These are phyloP conservation scores for Tigriopus californicus DNA, from an alignment of 2,888 invertebrate species.

Conservation along the genomic window DNA sequence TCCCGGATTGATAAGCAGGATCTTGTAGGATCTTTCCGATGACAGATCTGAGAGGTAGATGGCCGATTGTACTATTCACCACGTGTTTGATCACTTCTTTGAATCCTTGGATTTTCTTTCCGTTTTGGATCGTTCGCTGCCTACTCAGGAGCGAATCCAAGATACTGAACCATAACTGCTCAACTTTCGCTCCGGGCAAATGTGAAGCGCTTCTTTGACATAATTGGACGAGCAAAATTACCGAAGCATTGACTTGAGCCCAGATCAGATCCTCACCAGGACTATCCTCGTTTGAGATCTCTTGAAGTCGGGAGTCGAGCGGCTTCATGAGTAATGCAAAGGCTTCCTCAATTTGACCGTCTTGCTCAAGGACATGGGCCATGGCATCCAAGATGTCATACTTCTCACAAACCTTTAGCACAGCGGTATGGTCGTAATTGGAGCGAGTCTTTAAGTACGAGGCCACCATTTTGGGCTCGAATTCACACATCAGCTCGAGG, in stretches of 20 bases:
- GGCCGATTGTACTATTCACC: constrained; percentile 35
- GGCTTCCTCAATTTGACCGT: constrained; percentile 50
- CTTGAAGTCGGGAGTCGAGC: constrained; percentile 21
- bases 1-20: constrained; percentile 32
- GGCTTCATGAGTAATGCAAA: constrained; percentile 32
- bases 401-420: constrained; percentile 24
- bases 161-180: constrained; percentile 30
- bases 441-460: constrained; percentile 29
- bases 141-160: constrained; percentile 30
- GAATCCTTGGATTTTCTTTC: constrained; percentile 23
- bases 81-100: constrained; percentile 33
- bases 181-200: constrained; percentile 31
- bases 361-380: constrained; percentile 51
- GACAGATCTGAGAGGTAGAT: constrained; percentile 35
- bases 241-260: constrained; percentile 21
- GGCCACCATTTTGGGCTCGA: constrained; percentile 35
- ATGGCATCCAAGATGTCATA: constrained; percentile 43
- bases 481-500: constrained; percentile 42
- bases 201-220: constrained; percentile 32
- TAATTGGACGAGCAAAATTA: constrained; percentile 28
- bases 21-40: constrained; percentile 32
- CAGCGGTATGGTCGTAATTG: not conserved
- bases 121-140: constrained; percentile 23
- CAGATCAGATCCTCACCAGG: constrained; percentile 17
- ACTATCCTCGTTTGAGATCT: constrained; percentile 16